Conservation (phyloP, 2,113 vertebrate genomes). For the Oceanites oceanicus region DNA sequence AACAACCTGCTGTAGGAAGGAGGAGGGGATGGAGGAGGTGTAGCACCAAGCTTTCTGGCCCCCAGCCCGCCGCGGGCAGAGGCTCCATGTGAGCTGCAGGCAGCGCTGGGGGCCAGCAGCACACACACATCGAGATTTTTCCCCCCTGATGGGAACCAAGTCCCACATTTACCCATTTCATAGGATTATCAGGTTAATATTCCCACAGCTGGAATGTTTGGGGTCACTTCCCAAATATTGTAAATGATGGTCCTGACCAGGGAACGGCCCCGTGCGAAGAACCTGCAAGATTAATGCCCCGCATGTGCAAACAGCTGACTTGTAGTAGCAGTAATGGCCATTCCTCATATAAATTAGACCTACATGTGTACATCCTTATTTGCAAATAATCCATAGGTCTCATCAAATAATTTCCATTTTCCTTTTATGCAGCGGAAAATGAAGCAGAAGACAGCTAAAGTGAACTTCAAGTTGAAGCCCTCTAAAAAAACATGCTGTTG, state of each 20-base stretch:
- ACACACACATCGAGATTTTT: background rate
- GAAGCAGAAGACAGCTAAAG: background rate
- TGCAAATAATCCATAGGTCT: background rate
- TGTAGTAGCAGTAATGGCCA: background rate
- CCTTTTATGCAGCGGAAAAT: background rate
- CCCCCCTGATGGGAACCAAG: background rate
- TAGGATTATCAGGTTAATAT: background rate
- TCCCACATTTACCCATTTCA: background rate
- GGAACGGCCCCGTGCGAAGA: rapidly evolving
- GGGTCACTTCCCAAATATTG: background rate
- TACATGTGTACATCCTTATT: background rate
- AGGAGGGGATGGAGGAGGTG: background rate
- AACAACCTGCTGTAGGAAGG: background rate
- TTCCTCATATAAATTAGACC: background rate
- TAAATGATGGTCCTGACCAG: background rate
- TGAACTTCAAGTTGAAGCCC: background rate
- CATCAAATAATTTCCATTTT: background rate
- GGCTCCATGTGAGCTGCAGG: background rate
- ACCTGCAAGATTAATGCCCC: background rate
- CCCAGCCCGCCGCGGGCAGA: background rate
- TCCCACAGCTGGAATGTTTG: background rate
- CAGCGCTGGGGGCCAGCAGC: background rate
- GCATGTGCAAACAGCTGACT: background rate
- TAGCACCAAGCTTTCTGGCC: background rate
- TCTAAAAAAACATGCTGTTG: background rate